phyloP scores from a whole-genome alignment of 2,113 vertebrate species.

The Artemisiospiza belli region DNA sequence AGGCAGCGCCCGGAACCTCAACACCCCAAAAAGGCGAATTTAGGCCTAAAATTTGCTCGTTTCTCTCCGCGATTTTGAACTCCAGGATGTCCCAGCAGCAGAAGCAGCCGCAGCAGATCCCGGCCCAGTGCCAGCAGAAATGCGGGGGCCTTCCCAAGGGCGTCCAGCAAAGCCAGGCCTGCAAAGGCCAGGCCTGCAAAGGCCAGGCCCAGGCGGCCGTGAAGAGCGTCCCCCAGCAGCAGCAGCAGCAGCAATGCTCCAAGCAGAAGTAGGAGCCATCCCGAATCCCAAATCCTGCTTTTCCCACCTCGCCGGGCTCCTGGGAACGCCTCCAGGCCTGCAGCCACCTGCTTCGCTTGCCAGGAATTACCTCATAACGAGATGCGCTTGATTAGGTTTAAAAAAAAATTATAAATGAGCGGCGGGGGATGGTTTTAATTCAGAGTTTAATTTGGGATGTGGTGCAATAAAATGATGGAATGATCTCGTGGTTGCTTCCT shows the following conservation, averaged over 20 bases:
- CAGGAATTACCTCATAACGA: background rate
- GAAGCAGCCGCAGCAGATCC: constrained; percentile 46
- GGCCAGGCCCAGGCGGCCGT: background rate
- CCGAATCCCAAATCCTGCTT: background rate
- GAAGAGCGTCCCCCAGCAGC: constrained; percentile 5
- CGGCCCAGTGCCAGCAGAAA: constrained; percentile 37
- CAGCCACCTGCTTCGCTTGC: background rate
- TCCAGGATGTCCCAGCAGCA: constrained; percentile 55
- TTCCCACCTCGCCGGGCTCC: background rate
- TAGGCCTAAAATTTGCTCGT: rapidly evolving
- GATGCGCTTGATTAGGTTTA: background rate
- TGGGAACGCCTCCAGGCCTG: background rate
- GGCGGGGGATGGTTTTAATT: background rate
- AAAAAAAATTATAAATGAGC: too few species aligned
- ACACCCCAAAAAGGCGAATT: rapidly evolving
- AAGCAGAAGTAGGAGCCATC: constrained; percentile 22
- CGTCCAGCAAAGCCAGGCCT: background rate
- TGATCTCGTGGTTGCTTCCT: background rate
- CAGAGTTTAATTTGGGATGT: background rate
- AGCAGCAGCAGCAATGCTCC: constrained; percentile 16
- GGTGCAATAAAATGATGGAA: background rate
- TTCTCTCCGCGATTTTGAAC: background rate
- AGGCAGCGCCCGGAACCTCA: background rate
- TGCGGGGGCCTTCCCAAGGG: background rate
- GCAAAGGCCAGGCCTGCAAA: background rate